Conservation (phyloP, 2,888 invertebrate genomes). For the Heliconius cydno region DNA sequence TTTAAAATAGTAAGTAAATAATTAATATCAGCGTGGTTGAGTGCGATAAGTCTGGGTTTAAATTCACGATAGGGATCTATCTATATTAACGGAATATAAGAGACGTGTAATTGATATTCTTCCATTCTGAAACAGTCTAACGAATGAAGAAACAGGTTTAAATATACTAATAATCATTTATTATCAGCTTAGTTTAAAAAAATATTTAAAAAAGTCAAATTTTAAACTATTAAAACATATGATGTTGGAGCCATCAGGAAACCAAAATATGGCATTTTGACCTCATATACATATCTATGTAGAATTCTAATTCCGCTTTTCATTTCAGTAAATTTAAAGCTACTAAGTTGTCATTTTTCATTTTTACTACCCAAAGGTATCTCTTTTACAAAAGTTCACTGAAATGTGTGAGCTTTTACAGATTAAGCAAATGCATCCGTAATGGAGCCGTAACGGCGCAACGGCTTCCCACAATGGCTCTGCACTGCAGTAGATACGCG, state of each 20-base stretch:
- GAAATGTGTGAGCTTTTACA: slow-evolving; percentile 23
- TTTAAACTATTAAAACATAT: too few relatives aligned
- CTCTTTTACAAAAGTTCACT: slow-evolving; percentile 15
- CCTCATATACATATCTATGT: background rate
- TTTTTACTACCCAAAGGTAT: slow-evolving; percentile 3
- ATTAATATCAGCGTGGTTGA: too few relatives aligned
- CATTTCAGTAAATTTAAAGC: background rate
- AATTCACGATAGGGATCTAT: too few relatives aligned
- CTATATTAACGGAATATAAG: background rate
- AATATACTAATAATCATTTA: background rate
- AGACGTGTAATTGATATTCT: too few relatives aligned
- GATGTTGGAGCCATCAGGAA: too few relatives aligned
- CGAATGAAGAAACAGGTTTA: too few relatives aligned
- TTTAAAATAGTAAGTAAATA: background rate
- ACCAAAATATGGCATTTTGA: too few relatives aligned
- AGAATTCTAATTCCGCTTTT: background rate
- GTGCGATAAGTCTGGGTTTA: too few relatives aligned
- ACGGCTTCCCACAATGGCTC: slow-evolving; percentile 23
- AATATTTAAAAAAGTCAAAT: too few relatives aligned
- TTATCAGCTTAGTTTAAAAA: background rate
- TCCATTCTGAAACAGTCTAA: too few relatives aligned
- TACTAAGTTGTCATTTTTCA: slow-evolving; percentile 15
- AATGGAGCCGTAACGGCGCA: slow-evolving; percentile 14
- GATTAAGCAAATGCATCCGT: slow-evolving; percentile 30
- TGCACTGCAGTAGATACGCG: slow-evolving; percentile 36